Conservation (phyloP, 2,113 vertebrate genomes). For the Sander vitreus region DNA sequence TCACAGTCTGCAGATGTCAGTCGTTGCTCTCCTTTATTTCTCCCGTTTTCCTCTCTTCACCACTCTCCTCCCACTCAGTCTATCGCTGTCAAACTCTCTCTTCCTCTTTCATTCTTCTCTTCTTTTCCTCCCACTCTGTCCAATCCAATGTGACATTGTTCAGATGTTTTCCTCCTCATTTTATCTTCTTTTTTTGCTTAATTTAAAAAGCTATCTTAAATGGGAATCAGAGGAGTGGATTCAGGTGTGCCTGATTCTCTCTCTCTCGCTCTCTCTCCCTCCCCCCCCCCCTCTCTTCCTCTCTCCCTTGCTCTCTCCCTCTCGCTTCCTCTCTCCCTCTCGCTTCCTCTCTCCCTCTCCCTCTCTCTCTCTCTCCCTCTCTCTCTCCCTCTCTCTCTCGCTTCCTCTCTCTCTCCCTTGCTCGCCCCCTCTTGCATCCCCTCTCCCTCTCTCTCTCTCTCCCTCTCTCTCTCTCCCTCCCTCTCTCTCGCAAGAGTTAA, state of each 20-base stretch:
- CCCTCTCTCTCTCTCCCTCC: no score
- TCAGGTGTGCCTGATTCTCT: no score
- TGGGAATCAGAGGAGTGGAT: no score
- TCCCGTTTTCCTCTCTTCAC: constrained; percentile 1
- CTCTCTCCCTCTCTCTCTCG: not conserved
- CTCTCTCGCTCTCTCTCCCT: not conserved
- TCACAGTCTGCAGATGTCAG: constrained; percentile 26
- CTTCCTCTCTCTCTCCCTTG: not conserved
- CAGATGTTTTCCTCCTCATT: constrained; percentile 26
- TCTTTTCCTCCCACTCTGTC: constrained; percentile 25
- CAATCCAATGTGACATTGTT: not conserved
- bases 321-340: not conserved
- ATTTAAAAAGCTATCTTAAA: no score
- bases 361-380: not conserved
- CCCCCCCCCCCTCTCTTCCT: rapidly evolving
- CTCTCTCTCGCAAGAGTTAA: no score
- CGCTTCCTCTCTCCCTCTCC: no score
- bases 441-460: no score
- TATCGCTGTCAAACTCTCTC: constrained; percentile 24
- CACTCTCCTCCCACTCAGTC: constrained; percentile 38
- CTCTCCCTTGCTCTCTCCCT: not conserved
- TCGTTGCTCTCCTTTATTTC: constrained; percentile 22
- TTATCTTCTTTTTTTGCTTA: not conserved
- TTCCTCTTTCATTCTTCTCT: constrained; percentile 4
- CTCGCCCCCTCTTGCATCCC: no score